Evolutionary conservation across 2,797 vertebrate genomes (phyloP), one percentile per base, ranked within the genome.

Genomic region (Sebastes vulpes): DNA sequence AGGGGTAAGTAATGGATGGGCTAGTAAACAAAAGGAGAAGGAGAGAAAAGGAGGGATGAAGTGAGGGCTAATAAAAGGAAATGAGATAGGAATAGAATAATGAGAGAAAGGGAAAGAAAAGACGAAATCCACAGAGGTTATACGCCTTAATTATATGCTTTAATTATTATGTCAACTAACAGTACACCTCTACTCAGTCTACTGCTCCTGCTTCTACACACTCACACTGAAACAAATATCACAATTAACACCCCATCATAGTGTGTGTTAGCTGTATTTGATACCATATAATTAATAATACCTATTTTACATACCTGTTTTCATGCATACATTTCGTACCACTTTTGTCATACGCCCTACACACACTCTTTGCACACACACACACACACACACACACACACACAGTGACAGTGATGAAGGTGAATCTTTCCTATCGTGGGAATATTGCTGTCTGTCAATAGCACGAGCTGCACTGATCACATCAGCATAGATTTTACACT

Each of bases 401-500:
- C 69, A 80, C 68, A 20, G 46, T 83, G 89, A 92, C 86, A 95
- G 86, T 93, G 95, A 96, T 95, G 94, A 95, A 94, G 93, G 91
- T 92, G 92, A 94, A 95, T 95, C 92, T 85, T 93, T 94, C 88
- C 87, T 82, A 82, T 88, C 31, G 65, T 83, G 79, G 89, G 88
- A 94, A 93, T 95, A 93, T 94, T 90, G 88, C 85, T 92, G 92
- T 92, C 89, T 93, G 93, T 93, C 94, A 85, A 96, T 95, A 94
- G 83, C 71, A 72, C 53, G 68, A 93, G 81, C 79, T 76, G 67
- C 81, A 75, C 90, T 95, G 95, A 96, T 96, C 93, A 90, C 91
- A 96, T 96, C 94, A 96, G 89, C 90, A 96, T 95, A 78, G 95
- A 95, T 96, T 96, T 96, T 95, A 93, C 84, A 87, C 72, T 23